Conservation (phyloP, 1,140 invertebrate species). For the Bombus picipes region DNA sequence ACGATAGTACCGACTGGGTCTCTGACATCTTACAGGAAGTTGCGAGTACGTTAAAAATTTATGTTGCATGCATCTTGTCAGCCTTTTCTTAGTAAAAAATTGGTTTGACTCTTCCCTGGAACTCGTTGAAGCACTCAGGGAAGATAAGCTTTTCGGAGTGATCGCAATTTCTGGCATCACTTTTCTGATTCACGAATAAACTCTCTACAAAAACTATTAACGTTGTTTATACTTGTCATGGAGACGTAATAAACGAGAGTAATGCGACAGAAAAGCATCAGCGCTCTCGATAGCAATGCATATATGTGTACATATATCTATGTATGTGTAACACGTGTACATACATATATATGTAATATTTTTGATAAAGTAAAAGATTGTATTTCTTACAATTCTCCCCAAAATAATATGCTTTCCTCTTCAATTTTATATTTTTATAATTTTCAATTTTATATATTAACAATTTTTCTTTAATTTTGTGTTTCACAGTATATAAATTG, state of each 20-base stretch:
- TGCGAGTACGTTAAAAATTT: constrained; percentile 57
- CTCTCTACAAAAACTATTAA: constrained; percentile 13
- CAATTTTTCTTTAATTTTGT: not conserved
- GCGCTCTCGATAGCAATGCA: not conserved
- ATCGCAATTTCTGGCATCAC: constrained; percentile 68
- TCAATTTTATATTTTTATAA: not conserved
- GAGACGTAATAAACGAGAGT: constrained; percentile 30
- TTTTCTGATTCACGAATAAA: constrained; percentile 26
- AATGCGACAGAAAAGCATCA: constrained; percentile 6
- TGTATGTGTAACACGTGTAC: no score
- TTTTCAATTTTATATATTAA: not conserved
- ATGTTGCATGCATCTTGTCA: constrained; percentile 62
- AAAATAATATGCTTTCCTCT: not conserved
- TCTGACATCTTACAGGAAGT: constrained; percentile 63
- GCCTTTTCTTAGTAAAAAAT: constrained; percentile 23
- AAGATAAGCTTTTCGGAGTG: constrained; percentile 51
- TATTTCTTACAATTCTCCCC: not conserved
- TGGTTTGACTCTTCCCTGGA: constrained; percentile 40
- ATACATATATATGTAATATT: not conserved
- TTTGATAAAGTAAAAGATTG: not conserved
- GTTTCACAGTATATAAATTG: not conserved
- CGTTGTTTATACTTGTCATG: constrained; percentile 56
- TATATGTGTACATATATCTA: not conserved
- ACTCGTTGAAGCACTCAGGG: constrained; percentile 35
- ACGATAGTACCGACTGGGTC: constrained; percentile 52